Percentiles rank a stretch among this genome's conserved stretches.
phyloP scores from a whole-genome alignment of 2,888 invertebrate genomes.

The Parapristionchus giblindavisi region DNA sequence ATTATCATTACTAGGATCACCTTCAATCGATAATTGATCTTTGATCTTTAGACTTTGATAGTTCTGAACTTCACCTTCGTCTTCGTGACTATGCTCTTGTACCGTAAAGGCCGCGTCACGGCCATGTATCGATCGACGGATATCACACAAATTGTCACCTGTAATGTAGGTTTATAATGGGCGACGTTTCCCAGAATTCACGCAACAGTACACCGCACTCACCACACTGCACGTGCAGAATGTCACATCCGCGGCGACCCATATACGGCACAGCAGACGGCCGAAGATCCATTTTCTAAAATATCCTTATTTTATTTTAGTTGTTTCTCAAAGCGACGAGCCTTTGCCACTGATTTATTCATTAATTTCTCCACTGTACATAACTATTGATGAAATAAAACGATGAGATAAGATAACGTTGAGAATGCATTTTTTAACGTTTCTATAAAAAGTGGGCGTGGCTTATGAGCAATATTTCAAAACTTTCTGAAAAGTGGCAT shows the following conservation, averaged over 20 bases:
- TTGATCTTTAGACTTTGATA: conserved; percentile 41
- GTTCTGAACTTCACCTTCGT: conserved; percentile 36
- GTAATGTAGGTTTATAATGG: conserved; percentile 26
- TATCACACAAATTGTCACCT: conserved; percentile 74
- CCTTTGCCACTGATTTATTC: too few relatives aligned
- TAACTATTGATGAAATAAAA: too few relatives aligned
- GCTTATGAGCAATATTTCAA: too few relatives aligned
- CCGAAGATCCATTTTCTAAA: conserved; percentile 73
- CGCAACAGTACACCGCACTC: background rate
- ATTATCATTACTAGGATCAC: conserved; percentile 63
- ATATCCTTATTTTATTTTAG: background rate
- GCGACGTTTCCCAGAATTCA: background rate
- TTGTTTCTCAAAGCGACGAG: background rate
- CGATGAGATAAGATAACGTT: too few relatives aligned
- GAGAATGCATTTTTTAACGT: too few relatives aligned
- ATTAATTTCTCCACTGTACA: too few relatives aligned
- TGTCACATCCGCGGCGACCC: conserved; percentile 76
- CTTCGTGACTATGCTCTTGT: conserved; percentile 68
- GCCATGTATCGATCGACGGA: conserved; percentile 71
- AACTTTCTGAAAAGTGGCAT: too few relatives aligned
- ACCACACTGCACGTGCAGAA: conserved; percentile 76
- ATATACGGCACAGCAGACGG: conserved; percentile 74
- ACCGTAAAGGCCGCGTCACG: conserved; percentile 68
- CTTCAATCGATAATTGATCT: conserved; percentile 42
- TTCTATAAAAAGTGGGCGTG: too few relatives aligned